Base-by-base conservation (phyloP, 2,888 invertebrate species). In the Hedya salicella region DNA sequence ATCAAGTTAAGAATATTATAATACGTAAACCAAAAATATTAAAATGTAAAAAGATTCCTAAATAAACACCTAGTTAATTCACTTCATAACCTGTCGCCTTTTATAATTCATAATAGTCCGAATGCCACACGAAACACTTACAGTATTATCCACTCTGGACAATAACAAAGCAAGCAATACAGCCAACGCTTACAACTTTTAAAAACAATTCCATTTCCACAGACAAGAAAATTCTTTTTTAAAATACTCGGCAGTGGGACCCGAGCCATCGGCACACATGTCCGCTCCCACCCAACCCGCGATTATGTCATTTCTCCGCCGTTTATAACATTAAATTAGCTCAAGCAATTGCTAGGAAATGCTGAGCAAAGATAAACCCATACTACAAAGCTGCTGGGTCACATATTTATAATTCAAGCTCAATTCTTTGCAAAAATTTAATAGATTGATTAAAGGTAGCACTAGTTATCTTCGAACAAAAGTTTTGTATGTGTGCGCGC, bases 271-370 rank as follows among this genome's bases (percentile, higher is more conserved):
- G 60, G 46, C 62, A 69, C 88, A 87, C 78, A 78, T 86, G 87
- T 69, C 74, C 53, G 57, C 86, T 88, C 89, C 78, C 88, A 87
- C 75, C 70, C 70, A 49, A 61, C 68, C 65, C 61, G 25, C 75
- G 72, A 87, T 87, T 87, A 88, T 71, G 73, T 72, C 68, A 73
- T 78, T 79, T 75, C 73, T 72, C 72, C 74, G 69, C 75, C 76
- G 79, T 80, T 85, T 84, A 85, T 86, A 83, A 85, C 79, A 86
- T 88, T 87, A 84, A 78, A 80, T 73, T 74, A 73, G 75, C 68
- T 76, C 76, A 69, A 67, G 77, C 85, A 83, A 87, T 85, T 75
- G 75, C 71, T 56, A 57, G 64, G 48, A 77, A 66, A 70, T 68
- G 73, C 69, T 71, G 71, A 72, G 73, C 75, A 78, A 78, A 75